phyloP scores from a whole-genome alignment of 1,140 invertebrate species.

The Sesamia nonagrioides region DNA sequence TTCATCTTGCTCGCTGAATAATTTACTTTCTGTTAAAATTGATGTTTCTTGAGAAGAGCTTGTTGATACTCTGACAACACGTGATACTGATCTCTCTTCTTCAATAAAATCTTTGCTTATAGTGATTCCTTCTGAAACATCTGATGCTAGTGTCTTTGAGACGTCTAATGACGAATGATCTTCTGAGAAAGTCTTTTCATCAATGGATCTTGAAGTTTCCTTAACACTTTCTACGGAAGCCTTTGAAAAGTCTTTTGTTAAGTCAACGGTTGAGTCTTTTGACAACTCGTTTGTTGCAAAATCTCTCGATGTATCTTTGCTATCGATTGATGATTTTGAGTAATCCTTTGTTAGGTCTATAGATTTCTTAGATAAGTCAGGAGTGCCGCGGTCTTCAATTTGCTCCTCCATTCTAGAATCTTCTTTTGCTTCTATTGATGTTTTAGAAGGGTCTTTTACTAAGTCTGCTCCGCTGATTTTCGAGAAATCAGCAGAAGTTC shows the following conservation, averaged over 20 bases:
- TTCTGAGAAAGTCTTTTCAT: slow-evolving; percentile 84
- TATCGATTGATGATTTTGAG: slow-evolving; percentile 84
- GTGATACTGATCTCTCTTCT: slow-evolving; percentile 77
- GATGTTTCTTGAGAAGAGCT: slow-evolving; percentile 82
- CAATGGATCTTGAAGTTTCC: slow-evolving; percentile 81
- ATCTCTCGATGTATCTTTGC: slow-evolving; percentile 84
- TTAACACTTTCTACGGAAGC: slow-evolving; percentile 82
- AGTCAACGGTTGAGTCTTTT: slow-evolving; percentile 83
- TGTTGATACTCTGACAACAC: slow-evolving; percentile 71
- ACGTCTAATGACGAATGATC: slow-evolving; percentile 82
- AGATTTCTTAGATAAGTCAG: slow-evolving; percentile 83
- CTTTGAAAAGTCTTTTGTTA: slow-evolving; percentile 83
- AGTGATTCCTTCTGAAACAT: slow-evolving; percentile 79
- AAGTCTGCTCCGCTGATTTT: slow-evolving; percentile 83
- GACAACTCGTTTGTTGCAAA: slow-evolving; percentile 85
- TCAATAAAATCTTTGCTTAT: slow-evolving; percentile 79
- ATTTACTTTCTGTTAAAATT: slow-evolving; percentile 79
- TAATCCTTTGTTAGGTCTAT: slow-evolving; percentile 84
- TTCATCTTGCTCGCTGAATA: slow-evolving; percentile 79
- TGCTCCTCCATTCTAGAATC: slow-evolving; percentile 77
- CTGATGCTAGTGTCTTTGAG: slow-evolving; percentile 82
- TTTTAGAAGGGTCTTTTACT: slow-evolving; percentile 81
- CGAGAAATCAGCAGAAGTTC: slow-evolving; percentile 81
- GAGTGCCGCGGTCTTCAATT: slow-evolving; percentile 76
- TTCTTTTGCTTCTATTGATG: slow-evolving; percentile 80